Evolutionary conservation across 2,113 vertebrate species (phyloP), one percentile per base, ranked within the genome.

Genomic region (Ardeotis arabs): DNA sequence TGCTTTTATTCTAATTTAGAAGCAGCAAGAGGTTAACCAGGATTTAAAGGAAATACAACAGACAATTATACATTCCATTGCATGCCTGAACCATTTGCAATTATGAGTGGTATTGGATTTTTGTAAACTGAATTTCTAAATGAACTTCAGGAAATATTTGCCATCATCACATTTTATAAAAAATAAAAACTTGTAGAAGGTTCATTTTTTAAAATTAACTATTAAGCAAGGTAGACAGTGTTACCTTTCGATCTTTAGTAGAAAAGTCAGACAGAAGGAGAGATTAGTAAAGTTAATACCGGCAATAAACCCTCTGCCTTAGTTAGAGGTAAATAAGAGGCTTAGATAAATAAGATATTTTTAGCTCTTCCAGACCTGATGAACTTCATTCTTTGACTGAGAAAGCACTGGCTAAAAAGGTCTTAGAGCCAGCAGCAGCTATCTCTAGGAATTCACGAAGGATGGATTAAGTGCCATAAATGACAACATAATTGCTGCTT

Each of bases 11-110:
- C 75, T 73, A 79, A 87, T 87, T 84, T 84, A 90, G 87, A 78
- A 94, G 41, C n/a, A 87, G 44, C 7, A 4, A 79, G 72, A 93
- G 45, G 59, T 95, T 97, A 96, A 93, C 64, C 39, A 81, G 92
- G 49, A 92, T 94, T 89, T 84, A 88, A 92, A 66, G 69, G 84
- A 92, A 96, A 84, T 69, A 77, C 53, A 93, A 66, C 83, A 93
- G 74, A n/a, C 74, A 80, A 31, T 92, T 90, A 79, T 89, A 60
- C n/a, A 80, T 91, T 96, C 79, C 27, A 28, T 6, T 64, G 52
- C 69, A 78, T 37, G 74, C 45, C 73, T 87, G 70, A 90, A 89
- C 33, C 66, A 50, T 90, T 95, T 89, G 41, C 83, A 91, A 47
- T 93, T 92, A 84, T 83, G 63, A 93, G 35, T n/a, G 29, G 21